Evolutionary conservation across 2,797 vertebrate genomes (phyloP), one percentile per base, ranked within the genome.

Genomic region (Loris lydekkerianus): DNA sequence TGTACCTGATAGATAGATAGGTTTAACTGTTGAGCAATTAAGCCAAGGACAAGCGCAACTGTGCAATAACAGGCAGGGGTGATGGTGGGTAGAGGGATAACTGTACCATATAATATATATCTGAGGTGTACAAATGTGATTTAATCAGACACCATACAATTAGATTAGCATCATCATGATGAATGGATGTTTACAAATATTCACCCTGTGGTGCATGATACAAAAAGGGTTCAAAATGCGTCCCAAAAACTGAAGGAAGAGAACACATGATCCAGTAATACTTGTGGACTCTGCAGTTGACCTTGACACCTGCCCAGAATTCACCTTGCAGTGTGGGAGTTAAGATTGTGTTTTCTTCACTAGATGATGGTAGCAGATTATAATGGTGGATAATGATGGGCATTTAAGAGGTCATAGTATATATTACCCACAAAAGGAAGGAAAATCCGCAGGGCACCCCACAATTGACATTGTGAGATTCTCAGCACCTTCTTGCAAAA

Each of bases 181-280:
- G 29, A 84, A 72, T 8, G 15, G 60, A 78, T 25, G 40, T 72
- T 91, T 96, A 37, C 63, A 77, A 93, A 92, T 81, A 92, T 85
- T 90, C 88, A 67, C 56, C 82, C n/a, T 37, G 3, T 83, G 23
- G 81, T 72, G 25, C 88, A 8, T 25, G 43, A 61, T 65, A 86
- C 43, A 34, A 53, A 93, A 40, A 69, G 21, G 58, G 40, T 83
- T 95, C 58, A 75, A 86, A 77, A 65, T 2, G 7, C 29, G 23
- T 3, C n/a, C 77, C 72, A 3, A 14, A 58, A 40, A 65, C 63
- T 65, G 75, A 96, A 94, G 37, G 23, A 63, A 70, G 86, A 58
- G 34, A 73, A 29, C 2, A 2, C 17, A 1, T 2, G 7, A 34
- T n/a, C 46, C 81, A 65, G 9, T 27, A 17, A 70, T 13, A 27